These are phyloP conservation scores for Syngnathus scovelli DNA, from an alignment of 2,113 vertebrate genomes.

Conservation along the genomic window DNA sequence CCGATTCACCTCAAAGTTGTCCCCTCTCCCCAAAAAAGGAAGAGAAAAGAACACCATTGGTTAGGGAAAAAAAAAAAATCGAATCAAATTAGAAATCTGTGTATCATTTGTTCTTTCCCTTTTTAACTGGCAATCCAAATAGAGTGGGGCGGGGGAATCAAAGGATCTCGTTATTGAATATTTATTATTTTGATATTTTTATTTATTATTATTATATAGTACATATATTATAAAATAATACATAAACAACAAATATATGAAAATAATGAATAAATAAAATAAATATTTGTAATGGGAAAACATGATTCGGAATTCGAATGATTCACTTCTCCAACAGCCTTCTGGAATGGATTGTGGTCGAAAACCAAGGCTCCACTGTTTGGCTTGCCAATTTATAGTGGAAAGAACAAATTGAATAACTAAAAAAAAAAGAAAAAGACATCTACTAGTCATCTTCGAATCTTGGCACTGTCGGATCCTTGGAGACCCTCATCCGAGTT, in stretches of 20 bases:
- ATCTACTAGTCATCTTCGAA: slow-evolving; percentile 12
- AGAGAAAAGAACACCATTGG: slow-evolving; percentile 38
- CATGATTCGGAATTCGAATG: too few relatives aligned
- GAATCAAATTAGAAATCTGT: background rate
- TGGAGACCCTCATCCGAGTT: slow-evolving; percentile 18
- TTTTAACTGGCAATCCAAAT: background rate
- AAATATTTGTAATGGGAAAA: too few relatives aligned
- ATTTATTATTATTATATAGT: too few relatives aligned
- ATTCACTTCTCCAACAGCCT: too few relatives aligned
- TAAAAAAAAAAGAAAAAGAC: slow-evolving; percentile 5
- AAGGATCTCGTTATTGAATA: background rate
- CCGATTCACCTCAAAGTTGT: slow-evolving; percentile 35
- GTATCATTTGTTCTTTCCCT: background rate
- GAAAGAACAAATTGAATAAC: background rate
- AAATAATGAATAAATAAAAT: too few relatives aligned
- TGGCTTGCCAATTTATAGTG: background rate
- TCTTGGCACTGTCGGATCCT: slow-evolving; percentile 57
- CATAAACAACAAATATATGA: too few relatives aligned
- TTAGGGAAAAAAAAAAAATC: slow-evolving; percentile 7
- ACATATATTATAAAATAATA: too few relatives aligned
- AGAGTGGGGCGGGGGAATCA: background rate
- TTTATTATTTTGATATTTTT: background rate
- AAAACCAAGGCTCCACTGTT: background rate
- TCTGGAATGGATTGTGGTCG: too few relatives aligned
- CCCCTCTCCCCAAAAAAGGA: slow-evolving; percentile 3